These are phyloP conservation scores for Aporophyla nigra DNA, from an alignment of 2,888 invertebrate genomes.

Conservation along the genomic window DNA sequence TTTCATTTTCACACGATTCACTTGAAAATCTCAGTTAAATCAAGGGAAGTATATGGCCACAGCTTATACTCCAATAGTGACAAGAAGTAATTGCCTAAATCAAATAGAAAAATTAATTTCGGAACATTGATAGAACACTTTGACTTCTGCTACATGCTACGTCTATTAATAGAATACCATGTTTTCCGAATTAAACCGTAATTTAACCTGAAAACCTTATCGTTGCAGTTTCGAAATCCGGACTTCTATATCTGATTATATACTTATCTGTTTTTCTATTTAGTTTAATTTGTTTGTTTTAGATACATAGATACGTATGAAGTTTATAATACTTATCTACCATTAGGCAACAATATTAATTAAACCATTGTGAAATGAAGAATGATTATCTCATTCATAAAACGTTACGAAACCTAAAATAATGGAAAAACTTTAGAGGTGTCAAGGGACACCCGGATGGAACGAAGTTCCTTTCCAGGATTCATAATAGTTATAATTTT, in stretches of 20 bases:
- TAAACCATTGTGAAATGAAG: slow-evolving; percentile 4
- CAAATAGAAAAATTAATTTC: neutral
- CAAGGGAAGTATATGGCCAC: neutral
- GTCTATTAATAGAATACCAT: slow-evolving; percentile 16
- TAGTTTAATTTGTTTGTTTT: slow-evolving; percentile 39
- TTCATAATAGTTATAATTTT: no score
- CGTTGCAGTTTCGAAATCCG: slow-evolving; percentile 47
- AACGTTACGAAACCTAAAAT: no score
- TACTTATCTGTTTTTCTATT: neutral
- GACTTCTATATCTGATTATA: slow-evolving; percentile 32
- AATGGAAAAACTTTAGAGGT: no score
- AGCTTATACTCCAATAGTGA: neutral
- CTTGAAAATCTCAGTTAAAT: neutral
- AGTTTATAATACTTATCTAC: neutral
- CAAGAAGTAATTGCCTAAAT: neutral
- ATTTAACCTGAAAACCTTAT: slow-evolving; percentile 42
- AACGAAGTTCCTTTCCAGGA: no score
- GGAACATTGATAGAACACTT: neutral
- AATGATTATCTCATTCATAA: no score
- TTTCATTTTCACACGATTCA: slow-evolving; percentile 48
- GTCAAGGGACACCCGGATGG: no score
- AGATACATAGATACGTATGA: slow-evolving; percentile 11
- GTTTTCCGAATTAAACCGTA: neutral
- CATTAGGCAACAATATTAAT: slow-evolving; percentile 8
- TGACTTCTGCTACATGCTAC: neutral